Percentiles rank a stretch among this genome's conserved stretches.
phyloP scores from a whole-genome alignment of 2,888 invertebrate genomes.

The Cheiracanthium punctorium region DNA sequence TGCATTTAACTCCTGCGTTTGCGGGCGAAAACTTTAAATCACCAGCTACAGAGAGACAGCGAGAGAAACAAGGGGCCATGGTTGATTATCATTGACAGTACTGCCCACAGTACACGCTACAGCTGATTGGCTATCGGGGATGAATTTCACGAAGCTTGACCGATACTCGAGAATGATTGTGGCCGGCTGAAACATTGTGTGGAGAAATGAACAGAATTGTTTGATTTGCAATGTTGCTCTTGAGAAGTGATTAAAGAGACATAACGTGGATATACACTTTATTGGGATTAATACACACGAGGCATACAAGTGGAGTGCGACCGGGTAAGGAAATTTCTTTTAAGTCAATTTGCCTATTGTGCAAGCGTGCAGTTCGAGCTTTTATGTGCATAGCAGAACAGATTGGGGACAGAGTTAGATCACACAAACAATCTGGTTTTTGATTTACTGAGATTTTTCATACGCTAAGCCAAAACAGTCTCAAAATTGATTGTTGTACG shows the following conservation, averaged over 20 bases:
- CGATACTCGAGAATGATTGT: background rate
- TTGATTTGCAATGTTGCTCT: background rate
- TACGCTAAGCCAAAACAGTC: too few relatives aligned
- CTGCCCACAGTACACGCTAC: background rate
- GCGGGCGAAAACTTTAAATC: background rate
- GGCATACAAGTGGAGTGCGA: too few relatives aligned
- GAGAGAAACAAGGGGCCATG: too few relatives aligned
- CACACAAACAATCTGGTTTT: too few relatives aligned
- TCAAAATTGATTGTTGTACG: too few relatives aligned
- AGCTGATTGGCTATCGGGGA: background rate
- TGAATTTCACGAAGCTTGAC: background rate
- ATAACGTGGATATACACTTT: background rate
- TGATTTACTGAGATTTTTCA: too few relatives aligned
- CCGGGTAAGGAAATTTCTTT: too few relatives aligned
- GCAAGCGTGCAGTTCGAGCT: too few relatives aligned
- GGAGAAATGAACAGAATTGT: background rate
- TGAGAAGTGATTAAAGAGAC: background rate
- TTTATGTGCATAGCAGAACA: too few relatives aligned
- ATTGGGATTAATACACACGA: background rate
- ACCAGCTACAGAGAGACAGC: too few relatives aligned
- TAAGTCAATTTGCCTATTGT: too few relatives aligned
- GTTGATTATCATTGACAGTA: background rate
- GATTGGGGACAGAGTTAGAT: too few relatives aligned
- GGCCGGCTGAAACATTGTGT: background rate
- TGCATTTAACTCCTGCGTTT: background rate